Evolutionary conservation across 1,140 invertebrate genomes (phyloP).

Genomic region (Triops longicaudatus): DNA sequence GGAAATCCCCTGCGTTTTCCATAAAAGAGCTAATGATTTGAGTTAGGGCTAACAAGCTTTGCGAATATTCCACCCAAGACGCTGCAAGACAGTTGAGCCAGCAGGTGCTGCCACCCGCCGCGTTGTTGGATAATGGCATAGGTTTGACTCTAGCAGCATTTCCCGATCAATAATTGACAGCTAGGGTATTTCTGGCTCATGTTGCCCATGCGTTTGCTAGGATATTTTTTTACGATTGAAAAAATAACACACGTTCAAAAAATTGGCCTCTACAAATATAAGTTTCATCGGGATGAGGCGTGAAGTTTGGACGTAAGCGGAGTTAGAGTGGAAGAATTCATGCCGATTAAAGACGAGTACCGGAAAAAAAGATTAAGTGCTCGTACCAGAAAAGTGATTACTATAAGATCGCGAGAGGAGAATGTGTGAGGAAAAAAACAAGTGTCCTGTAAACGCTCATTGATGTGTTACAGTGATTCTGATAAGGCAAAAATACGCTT

Average conservation of each 20-base stretch:
- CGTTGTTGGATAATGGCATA: neutral
- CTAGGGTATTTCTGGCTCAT: neutral
- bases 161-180: constrained; percentile 12
- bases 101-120: neutral
- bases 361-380: too few relatives aligned
- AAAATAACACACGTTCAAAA: neutral
- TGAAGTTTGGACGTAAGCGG: too few relatives aligned
- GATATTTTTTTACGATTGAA: neutral
- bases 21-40: neutral
- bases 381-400: too few relatives aligned
- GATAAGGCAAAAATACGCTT: neutral
- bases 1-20: neutral
- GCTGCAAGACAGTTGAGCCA: neutral
- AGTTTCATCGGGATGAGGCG: too few relatives aligned
- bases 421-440: too few relatives aligned
- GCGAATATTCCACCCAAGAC: neutral
- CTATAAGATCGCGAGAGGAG: too few relatives aligned
- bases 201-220: neutral
- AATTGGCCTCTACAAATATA: too few relatives aligned
- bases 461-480: neutral
- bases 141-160: neutral
- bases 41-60: neutral
- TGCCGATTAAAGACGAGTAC: too few relatives aligned
- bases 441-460: neutral
- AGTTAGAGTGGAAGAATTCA: too few relatives aligned